Percentiles rank a stretch among this genome's conserved stretches.
Evolutionary conservation across 1,140 invertebrate genomes (phyloP).

Genomic region (Branchinecta lindahli): DNA sequence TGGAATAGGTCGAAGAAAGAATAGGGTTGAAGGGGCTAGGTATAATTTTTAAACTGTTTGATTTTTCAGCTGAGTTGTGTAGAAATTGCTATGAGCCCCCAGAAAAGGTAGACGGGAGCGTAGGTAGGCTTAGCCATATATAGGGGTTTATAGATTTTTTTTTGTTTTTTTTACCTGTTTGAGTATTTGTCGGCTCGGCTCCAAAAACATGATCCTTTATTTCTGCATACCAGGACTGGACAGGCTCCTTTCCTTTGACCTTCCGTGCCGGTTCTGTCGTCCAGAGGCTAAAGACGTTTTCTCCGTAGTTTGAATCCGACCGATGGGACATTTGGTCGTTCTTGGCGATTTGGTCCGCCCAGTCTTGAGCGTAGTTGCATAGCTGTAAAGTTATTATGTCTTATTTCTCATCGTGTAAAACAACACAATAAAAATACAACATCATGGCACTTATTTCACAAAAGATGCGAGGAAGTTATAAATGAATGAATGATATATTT

Average conservation of each 20-base stretch:
- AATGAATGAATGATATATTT: no score
- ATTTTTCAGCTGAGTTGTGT: no score
- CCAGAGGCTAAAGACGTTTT: constrained; percentile 60
- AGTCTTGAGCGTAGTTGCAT: constrained; percentile 57
- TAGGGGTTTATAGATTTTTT: no score
- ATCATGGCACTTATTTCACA: no score
- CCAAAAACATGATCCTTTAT: not conserved
- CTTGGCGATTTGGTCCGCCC: constrained; percentile 55
- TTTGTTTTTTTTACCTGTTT: not conserved
- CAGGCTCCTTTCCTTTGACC: constrained; percentile 48
- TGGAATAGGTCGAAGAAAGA: no score
- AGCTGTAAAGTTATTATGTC: constrained; percentile 31
- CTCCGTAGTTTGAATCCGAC: constrained; percentile 46
- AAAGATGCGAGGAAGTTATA: no score
- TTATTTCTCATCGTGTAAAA: constrained; percentile 10
- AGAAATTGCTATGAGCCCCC: no score
- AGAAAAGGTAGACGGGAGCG: no score
- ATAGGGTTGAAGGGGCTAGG: no score
- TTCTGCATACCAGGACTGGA: constrained; percentile 49
- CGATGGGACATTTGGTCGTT: constrained; percentile 55
- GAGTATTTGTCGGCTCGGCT: not conserved
- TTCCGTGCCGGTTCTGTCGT: constrained; percentile 50
- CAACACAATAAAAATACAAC: constrained; percentile 20
- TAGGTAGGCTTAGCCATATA: no score
- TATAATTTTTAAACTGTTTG: no score